Conservation (phyloP, 2,113 vertebrate genomes). For the Columbina picui region DNA sequence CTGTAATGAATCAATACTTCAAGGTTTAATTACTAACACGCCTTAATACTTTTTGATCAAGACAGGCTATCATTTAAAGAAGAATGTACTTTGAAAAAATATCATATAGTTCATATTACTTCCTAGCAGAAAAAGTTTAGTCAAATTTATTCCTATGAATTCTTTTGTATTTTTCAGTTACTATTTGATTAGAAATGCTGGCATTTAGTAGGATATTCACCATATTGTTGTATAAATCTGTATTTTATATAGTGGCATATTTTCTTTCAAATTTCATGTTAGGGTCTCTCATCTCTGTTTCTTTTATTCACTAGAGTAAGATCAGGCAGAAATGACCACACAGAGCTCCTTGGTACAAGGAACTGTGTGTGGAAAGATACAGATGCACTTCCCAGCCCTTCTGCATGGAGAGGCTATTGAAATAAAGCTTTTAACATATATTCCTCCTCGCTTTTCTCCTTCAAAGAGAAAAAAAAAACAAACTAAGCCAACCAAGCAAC, state of each 20-base stretch:
- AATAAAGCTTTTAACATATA: neutral
- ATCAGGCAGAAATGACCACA: neutral
- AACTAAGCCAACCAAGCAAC: too few relatives aligned
- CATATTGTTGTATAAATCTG: neutral
- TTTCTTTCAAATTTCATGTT: neutral
- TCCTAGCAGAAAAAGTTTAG: neutral
- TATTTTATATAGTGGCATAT: neutral
- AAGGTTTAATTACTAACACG: neutral
- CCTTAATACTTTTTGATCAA: neutral
- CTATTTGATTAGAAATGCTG: neutral
- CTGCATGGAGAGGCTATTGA: neutral
- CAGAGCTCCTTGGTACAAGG: neutral
- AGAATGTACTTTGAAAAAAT: neutral
- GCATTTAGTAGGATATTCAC: neutral
- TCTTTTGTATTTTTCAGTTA: neutral
- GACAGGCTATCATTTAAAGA: neutral
- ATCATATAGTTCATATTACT: neutral
- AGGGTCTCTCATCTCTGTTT: neutral
- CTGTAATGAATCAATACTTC: neutral
- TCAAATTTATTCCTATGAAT: neutral
- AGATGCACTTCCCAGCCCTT: neutral
- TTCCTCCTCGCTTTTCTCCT: neutral
- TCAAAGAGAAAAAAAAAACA: neutral
- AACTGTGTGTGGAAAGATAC: accelerated
- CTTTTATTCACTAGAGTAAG: neutral